These are phyloP conservation scores for Carassius auratus DNA, from an alignment of 2,113 vertebrate species.

Conservation along the genomic window DNA sequence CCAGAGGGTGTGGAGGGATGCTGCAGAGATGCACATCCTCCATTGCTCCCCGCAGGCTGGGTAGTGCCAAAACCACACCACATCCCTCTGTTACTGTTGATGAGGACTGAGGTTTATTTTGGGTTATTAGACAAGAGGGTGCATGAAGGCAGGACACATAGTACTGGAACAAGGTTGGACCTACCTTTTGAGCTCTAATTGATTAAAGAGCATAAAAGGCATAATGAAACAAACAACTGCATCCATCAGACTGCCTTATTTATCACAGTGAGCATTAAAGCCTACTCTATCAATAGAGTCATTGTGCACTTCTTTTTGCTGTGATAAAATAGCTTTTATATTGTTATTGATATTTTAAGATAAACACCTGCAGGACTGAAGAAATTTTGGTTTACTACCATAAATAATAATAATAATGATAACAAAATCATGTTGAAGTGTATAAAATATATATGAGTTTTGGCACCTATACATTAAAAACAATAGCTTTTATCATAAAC, in stretches of 20 bases:
- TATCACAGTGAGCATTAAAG: background rate
- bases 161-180: background rate
- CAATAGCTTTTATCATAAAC: background rate
- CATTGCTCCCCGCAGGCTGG: constrained; percentile 10
- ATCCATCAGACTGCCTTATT: background rate
- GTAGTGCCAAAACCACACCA: constrained; percentile 6
- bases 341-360: no score
- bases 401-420: no score
- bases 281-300: background rate
- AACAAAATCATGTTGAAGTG: no score
- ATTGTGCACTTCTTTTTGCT: no score
- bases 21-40: constrained; percentile 4
- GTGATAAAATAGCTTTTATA: no score
- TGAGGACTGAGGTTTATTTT: constrained; percentile 3
- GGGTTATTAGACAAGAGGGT: background rate
- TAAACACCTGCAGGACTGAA: no score
- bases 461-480: background rate
- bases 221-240: background rate
- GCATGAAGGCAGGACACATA: background rate
- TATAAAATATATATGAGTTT: background rate
- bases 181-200: background rate
- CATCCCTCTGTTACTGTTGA: background rate
- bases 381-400: no score
- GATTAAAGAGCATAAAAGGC: background rate
- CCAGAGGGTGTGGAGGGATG: constrained; percentile 21